phyloP scores from a whole-genome alignment of 23 tunicate genomes.

The Ciona savignyi region DNA sequence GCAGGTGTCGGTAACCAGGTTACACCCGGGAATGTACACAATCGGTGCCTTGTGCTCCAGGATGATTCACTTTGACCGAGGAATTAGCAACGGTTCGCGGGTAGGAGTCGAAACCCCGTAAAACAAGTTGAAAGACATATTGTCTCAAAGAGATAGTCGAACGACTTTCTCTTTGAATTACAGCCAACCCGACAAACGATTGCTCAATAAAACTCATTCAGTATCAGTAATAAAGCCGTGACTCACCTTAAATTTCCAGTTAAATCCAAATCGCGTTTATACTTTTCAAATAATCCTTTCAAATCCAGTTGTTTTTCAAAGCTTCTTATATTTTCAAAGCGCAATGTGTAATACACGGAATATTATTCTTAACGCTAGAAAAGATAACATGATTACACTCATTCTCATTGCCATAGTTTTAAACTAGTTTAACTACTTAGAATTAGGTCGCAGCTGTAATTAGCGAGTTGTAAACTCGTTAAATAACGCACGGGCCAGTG shows the following conservation, averaged over 20 bases:
- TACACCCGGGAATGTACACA: not conserved
- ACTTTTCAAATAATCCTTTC: not conserved
- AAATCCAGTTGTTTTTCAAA: not conserved
- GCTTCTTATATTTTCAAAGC: too few species aligned
- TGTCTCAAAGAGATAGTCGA: too few species aligned
- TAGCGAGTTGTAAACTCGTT: not conserved
- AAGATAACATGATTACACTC: too few species aligned
- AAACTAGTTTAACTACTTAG: not conserved
- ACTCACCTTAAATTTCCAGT: not conserved
- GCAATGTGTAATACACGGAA: too few species aligned
- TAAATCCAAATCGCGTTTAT: not conserved
- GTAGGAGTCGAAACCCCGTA: too few species aligned
- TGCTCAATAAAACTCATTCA: not conserved
- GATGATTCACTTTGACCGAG: not conserved
- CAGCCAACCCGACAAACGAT: not conserved
- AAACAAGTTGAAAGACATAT: too few species aligned
- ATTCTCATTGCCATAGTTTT: too few species aligned
- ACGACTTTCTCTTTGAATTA: not conserved
- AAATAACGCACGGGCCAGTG: not conserved
- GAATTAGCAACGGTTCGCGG: not conserved
- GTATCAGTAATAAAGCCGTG: not conserved
- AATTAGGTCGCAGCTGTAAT: not conserved
- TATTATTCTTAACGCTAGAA: not conserved
- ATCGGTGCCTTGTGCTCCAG: not conserved
- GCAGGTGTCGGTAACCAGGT: not conserved